These are phyloP conservation scores for Pempheris klunzingeri DNA, from an alignment of 2,797 vertebrate species.

Conservation along the genomic window DNA sequence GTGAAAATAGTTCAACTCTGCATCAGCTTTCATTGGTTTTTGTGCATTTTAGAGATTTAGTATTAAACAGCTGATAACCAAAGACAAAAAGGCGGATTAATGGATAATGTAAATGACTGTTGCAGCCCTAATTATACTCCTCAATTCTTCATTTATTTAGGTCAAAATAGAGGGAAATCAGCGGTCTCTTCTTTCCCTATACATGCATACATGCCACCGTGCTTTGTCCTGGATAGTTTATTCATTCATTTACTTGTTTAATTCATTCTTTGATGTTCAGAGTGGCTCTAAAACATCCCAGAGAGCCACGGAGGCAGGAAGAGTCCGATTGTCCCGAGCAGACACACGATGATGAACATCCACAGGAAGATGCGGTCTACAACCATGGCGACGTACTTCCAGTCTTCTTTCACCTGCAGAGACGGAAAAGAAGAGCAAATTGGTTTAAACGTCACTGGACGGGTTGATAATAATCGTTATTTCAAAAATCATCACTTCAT, in stretches of 20 bases:
- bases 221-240: background rate
- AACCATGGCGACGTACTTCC: slow-evolving; percentile 94
- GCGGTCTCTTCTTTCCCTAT: background rate
- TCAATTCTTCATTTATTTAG: background rate
- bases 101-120: background rate
- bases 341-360: slow-evolving; percentile 91
- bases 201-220: background rate
- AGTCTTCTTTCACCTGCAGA: slow-evolving; percentile 91
- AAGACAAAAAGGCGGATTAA: background rate
- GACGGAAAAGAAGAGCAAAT: background rate
- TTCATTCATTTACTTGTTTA: background rate
- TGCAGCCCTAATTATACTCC: background rate
- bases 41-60: background rate
- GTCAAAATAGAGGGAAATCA: background rate
- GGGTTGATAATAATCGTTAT: too few relatives aligned
- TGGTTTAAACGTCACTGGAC: background rate
- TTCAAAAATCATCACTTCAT: background rate
- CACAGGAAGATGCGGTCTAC: slow-evolving; percentile 94
- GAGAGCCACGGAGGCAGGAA: slow-evolving; percentile 92
- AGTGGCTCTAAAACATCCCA: slow-evolving; percentile 88
- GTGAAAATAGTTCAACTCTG: background rate
- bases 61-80: background rate
- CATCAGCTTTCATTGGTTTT: background rate
- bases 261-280: background rate
- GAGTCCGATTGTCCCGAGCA: slow-evolving; percentile 91